phyloP scores from a whole-genome alignment of 2,888 invertebrate genomes.

The Drosophila lutescens region DNA sequence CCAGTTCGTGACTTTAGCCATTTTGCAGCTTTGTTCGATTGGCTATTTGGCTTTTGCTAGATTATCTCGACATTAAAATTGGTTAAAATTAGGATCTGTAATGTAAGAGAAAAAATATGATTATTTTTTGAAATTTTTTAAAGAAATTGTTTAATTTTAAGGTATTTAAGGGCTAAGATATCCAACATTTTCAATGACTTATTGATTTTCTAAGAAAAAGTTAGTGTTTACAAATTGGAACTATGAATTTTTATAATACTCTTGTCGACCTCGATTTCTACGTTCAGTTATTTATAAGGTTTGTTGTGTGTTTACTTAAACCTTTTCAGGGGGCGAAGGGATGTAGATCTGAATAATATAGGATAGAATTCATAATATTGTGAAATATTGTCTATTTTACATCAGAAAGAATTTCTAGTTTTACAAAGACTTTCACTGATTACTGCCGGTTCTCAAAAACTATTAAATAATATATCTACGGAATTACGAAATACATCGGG shows the following conservation, averaged over 20 bases:
- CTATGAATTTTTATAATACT: neutral
- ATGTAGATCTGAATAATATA: no score
- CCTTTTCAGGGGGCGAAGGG: no score
- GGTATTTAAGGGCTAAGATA: no score
- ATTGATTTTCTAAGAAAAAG: slow-evolving; percentile 1
- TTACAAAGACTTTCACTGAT: no score
- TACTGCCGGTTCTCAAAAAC: no score
- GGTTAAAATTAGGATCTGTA: slow-evolving; percentile 29
- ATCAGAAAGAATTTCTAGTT: no score
- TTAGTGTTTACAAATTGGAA: neutral
- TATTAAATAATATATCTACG: no score
- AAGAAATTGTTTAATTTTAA: no score
- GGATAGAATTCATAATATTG: no score
- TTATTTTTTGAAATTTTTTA: no score
- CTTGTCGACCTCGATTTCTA: slow-evolving; percentile 1
- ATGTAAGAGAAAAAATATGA: neutral
- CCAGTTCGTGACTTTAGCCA: slow-evolving; percentile 80
- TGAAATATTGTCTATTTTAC: no score
- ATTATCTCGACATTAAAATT: slow-evolving; percentile 33
- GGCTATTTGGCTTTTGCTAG: slow-evolving; percentile 14
- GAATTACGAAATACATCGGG: neutral
- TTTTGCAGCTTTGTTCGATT: slow-evolving; percentile 41
- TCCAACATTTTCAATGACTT: neutral
- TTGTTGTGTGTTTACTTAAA: neutral
- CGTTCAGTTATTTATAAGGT: neutral